phyloP scores from a whole-genome alignment of 2,113 vertebrate species.

The Leptodactylus fuscus region DNA sequence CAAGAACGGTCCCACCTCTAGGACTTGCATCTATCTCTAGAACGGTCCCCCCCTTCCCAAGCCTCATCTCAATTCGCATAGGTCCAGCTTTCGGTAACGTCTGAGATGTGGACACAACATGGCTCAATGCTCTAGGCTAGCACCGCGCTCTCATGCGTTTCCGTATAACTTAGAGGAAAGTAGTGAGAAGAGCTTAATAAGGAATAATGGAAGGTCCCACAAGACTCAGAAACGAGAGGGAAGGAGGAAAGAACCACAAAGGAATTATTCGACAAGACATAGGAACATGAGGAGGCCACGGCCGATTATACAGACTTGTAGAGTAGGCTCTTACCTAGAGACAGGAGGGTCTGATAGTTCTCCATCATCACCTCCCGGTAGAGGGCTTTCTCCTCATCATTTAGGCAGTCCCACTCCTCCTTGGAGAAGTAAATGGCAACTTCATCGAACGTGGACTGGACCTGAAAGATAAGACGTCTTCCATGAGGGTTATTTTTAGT shows the following conservation, averaged over 20 bases:
- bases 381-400: constrained; percentile 16
- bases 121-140: no score
- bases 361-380: constrained; percentile 48
- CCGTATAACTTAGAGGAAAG: no score
- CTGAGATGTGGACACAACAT: no score
- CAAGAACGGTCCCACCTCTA: no score
- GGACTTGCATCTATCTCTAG: no score
- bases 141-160: no score
- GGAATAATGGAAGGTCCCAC: background rate
- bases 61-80: no score
- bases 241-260: background rate
- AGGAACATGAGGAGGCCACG: no score
- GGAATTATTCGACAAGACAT: rapidly evolving
- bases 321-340: constrained; percentile 49
- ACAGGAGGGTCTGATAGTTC: constrained; percentile 40
- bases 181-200: no score
- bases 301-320: background rate
- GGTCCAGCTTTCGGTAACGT: no score
- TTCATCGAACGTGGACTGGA: constrained; percentile 5
- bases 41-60: no score
- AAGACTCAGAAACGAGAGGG: background rate
- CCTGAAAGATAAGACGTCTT: background rate
- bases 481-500: background rate
- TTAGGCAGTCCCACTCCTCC: constrained; percentile 47
- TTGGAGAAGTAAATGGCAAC: constrained; percentile 46